These are phyloP conservation scores for Ceratina calcarata DNA, from an alignment of 1,140 invertebrate genomes.

Conservation along the genomic window DNA sequence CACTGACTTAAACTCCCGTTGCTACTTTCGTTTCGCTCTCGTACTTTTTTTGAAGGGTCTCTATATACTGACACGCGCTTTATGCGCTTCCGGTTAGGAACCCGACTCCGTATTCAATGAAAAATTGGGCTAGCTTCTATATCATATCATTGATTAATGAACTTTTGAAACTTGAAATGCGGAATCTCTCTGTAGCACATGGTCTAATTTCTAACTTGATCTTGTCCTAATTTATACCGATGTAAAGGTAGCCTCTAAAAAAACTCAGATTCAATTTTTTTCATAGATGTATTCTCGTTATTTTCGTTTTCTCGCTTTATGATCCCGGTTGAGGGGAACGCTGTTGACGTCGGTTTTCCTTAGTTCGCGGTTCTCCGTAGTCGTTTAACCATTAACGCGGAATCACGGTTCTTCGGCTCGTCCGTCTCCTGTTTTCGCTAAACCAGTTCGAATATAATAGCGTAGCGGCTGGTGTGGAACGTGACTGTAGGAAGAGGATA, in stretches of 20 bases:
- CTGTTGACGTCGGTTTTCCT: constrained; percentile 10
- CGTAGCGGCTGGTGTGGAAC: constrained; percentile 25
- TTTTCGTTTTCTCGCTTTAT: no score
- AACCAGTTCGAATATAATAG: constrained; percentile 25
- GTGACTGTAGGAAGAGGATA: constrained; percentile 44
- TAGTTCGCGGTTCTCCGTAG: constrained; percentile 5
- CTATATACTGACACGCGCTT: not conserved
- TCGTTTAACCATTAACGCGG: constrained; percentile 20
- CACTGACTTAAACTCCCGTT: constrained; percentile 5
- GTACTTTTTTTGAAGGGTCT: not conserved
- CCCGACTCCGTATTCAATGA: no score
- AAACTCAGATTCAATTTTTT: no score
- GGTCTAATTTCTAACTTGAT: not conserved
- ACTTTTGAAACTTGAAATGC: not conserved
- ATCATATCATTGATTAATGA: not conserved
- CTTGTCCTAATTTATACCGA: not conserved
- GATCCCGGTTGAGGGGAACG: constrained; percentile 26
- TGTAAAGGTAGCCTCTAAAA: not conserved
- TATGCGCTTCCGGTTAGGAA: not conserved
- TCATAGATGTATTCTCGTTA: no score
- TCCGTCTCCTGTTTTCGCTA: not conserved
- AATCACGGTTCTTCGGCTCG: constrained; percentile 15
- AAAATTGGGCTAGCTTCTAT: not conserved
- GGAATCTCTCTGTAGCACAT: not conserved
- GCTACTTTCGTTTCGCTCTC: not conserved